Conservation (phyloP, 2,113 vertebrate genomes). For the Alectura lathami region DNA sequence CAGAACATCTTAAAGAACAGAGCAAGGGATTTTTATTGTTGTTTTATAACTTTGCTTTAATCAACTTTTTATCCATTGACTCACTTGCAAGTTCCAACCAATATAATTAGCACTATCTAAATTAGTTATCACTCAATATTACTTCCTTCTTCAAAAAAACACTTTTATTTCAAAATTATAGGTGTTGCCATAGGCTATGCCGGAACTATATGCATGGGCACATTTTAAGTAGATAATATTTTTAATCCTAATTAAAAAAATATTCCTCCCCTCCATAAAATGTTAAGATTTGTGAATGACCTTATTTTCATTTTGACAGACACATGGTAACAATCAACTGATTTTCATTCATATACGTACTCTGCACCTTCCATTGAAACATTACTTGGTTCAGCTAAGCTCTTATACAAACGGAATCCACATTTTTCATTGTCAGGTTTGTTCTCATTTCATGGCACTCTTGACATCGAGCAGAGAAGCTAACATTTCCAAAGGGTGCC, state of each 20-base stretch:
- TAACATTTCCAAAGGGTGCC: neutral
- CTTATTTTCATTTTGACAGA: conserved; percentile 78
- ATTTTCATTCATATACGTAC: conserved; percentile 64
- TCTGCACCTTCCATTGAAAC: conserved; percentile 29
- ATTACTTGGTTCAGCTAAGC: neutral
- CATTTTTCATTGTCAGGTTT: neutral
- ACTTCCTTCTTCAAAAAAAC: conserved; percentile 70
- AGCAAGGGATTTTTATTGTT: conserved; percentile 64
- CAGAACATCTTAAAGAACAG: conserved; percentile 50
- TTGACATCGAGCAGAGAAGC: neutral
- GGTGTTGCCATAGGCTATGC: conserved; percentile 78
- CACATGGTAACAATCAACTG: conserved; percentile 52
- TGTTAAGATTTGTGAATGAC: conserved; percentile 74
- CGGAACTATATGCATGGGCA: conserved; percentile 76
- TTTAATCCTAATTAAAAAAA: conserved; percentile 84
- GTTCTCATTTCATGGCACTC: neutral
- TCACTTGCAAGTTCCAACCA: conserved; percentile 68
- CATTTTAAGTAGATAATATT: conserved; percentile 80
- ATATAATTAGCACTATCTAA: conserved; percentile 84
- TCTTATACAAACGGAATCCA: neutral
- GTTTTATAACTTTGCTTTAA: conserved; percentile 76
- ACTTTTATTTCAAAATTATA: conserved; percentile 79
- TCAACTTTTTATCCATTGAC: conserved; percentile 71
- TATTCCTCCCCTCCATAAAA: conserved; percentile 64
- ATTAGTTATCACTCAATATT: conserved; percentile 83